Evolutionary conservation across 2,113 vertebrate species (phyloP).

Genomic region (Physeter macrocephalus): DNA sequence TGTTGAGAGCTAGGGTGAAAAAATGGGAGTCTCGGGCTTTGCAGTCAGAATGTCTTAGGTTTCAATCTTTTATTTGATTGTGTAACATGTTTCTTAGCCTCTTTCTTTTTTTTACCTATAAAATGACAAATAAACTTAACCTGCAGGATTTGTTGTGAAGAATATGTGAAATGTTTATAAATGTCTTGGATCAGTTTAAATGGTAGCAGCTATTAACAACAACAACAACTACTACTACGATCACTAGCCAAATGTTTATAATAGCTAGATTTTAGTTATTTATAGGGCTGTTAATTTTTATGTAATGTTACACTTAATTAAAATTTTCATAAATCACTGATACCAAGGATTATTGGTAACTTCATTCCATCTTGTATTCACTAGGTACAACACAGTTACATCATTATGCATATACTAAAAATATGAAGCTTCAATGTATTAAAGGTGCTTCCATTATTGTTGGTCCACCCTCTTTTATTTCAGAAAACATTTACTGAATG

Average conservation of each 20-base stretch:
- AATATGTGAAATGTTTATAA: neutral
- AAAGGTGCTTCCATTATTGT: neutral
- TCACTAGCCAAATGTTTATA: neutral
- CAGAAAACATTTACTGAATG: neutral
- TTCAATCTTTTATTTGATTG: conserved; percentile 21
- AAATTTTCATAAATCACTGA: neutral
- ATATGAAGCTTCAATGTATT: neutral
- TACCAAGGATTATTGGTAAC: conserved; percentile 9
- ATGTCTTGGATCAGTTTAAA: neutral
- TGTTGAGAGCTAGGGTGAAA: neutral
- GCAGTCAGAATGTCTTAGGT: neutral
- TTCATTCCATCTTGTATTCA: neutral
- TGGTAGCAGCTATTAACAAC: neutral
- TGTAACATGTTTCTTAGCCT: neutral
- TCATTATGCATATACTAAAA: neutral
- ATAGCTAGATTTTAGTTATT: neutral
- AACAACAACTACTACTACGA: neutral
- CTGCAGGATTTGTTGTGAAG: neutral
- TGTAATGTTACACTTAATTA: neutral
- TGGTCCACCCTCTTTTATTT: conserved; percentile 27
- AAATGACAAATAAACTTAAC: neutral
- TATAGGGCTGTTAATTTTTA: conserved; percentile 18
- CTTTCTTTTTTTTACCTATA: neutral
- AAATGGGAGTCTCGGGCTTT: neutral
- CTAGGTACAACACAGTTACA: neutral